Conservation (phyloP, 2,888 invertebrate genomes). For the Imbricaverruca yamaguchii region DNA sequence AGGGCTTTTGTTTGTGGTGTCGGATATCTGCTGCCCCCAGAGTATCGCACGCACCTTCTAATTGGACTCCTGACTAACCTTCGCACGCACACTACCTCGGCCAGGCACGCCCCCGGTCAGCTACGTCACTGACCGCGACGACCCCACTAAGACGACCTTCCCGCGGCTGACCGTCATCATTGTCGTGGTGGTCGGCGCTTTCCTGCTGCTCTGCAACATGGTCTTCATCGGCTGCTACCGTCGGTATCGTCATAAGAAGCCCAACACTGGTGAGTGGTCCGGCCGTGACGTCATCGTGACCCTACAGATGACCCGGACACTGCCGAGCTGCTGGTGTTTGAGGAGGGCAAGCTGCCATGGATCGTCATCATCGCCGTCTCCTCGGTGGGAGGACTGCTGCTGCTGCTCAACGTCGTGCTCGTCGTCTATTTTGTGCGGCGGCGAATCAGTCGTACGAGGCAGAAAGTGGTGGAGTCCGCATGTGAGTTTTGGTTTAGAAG, state of each 20-base stretch:
- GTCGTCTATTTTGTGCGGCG: conserved; percentile 44
- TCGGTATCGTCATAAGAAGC: conserved; percentile 52
- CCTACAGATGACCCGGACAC: neutral
- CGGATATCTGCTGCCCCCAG: too few species aligned
- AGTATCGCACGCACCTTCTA: too few species aligned
- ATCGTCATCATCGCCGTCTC: conserved; percentile 87
- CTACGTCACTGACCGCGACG: conserved; percentile 16
- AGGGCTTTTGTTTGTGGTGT: too few species aligned
- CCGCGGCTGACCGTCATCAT: conserved; percentile 41
- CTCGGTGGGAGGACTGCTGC: conserved; percentile 49
- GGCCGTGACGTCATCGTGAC: neutral
- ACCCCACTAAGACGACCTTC: conserved; percentile 50
- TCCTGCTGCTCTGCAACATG: conserved; percentile 75
- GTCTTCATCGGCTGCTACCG: conserved; percentile 78
- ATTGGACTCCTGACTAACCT: neutral
- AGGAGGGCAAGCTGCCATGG: conserved; percentile 72
- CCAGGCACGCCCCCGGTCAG: conserved; percentile 3
- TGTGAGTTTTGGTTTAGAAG: conserved; percentile 8
- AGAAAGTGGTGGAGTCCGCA: neutral
- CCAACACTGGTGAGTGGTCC: neutral
- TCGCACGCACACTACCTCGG: neutral
- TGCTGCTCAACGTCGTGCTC: conserved; percentile 45
- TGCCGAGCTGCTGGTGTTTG: conserved; percentile 42
- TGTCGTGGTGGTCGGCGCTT: conserved; percentile 34
- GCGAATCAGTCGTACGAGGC: neutral